Conservation (phyloP, 2,113 vertebrate genomes). For the Alaudala cheleensis region DNA sequence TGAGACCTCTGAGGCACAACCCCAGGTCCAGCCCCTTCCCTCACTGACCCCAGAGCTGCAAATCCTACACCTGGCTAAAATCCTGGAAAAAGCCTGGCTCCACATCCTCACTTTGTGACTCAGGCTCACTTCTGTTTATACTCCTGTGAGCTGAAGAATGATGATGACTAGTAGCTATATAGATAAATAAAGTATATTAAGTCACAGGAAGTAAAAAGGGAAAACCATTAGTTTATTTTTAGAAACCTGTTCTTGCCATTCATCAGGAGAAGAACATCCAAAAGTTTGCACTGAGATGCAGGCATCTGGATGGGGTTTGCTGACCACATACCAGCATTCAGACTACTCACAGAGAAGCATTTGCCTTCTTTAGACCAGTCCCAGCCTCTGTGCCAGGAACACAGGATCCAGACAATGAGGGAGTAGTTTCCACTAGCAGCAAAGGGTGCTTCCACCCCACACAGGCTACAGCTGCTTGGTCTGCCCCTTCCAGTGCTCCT, state of each 20-base stretch:
- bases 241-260: conserved; percentile 72
- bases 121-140: conserved; percentile 30
- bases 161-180: conserved; percentile 14
- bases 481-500: not conserved
- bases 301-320: conserved; percentile 62
- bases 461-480: not conserved
- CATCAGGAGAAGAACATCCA: conserved; percentile 65
- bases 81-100: conserved; percentile 26
- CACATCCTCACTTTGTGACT: conserved; percentile 2
- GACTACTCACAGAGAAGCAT: conserved; percentile 39
- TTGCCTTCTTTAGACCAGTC: conserved; percentile 35
- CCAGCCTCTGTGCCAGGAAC: conserved; percentile 3
- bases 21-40: not conserved
- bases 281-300: conserved; percentile 57
- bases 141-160: not conserved
- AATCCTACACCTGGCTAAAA: not conserved
- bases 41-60: fast-evolving
- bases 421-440: not conserved
- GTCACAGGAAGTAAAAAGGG: conserved; percentile 46
- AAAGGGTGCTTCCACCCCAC: not conserved
- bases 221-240: conserved; percentile 71
- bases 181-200: conserved; percentile 67
- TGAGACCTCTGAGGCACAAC: not conserved
- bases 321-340: conserved; percentile 24
- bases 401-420: not conserved